Base-by-base conservation (phyloP, 2,888 invertebrate species). In the Pecten maximus region DNA sequence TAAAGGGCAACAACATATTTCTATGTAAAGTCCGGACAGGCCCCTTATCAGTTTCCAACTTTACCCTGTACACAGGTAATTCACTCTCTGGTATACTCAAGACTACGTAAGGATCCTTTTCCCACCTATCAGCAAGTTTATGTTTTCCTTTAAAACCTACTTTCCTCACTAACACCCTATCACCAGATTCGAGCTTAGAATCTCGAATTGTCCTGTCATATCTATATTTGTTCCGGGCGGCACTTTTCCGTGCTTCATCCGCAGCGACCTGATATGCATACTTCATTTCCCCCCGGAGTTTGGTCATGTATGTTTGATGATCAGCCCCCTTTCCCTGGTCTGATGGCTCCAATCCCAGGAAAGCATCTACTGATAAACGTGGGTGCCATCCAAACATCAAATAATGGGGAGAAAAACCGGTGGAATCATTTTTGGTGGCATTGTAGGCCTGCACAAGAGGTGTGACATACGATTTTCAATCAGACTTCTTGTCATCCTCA, bases 301-400 rank as follows among this genome's bases (percentile, higher is more conserved):
- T 44, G n/a, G n/a, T n/a, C n/a, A n/a, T n/a, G n/a, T n/a, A n/a
- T n/a, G n/a, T n/a, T n/a, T n/a, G n/a, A n/a, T n/a, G n/a, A 44
- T 12, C 44, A 44, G 44, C 44, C 4, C 12, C 44, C 4, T 44
- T 44, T 12, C 12, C 44, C 4, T 44, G 44, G 12, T 44, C 44
- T 44, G 4, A 8, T 12, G 12, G 4, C 44, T 44, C 4, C 8
- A 44, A 44, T 44, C 12, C 12, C 4, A 44, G 44, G n/a, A n/a
- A n/a, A n/a, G n/a, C n/a, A n/a, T n/a, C n/a, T n/a, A n/a, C n/a
- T n/a, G n/a, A n/a, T n/a, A n/a, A n/a, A n/a, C 44, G 12, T 8
- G 60, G 86, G n/a, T 91, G 88, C 87, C 90, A 40, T 2, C 91
- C 91, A 92, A 91, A 91, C 92, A 92, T 92, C 19, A 92, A 48